A percentile compares a stretch with the other conserved stretches of the same genome.
phyloP scores from a whole-genome alignment of 2,113 vertebrate species.

The Callipepla californica region DNA sequence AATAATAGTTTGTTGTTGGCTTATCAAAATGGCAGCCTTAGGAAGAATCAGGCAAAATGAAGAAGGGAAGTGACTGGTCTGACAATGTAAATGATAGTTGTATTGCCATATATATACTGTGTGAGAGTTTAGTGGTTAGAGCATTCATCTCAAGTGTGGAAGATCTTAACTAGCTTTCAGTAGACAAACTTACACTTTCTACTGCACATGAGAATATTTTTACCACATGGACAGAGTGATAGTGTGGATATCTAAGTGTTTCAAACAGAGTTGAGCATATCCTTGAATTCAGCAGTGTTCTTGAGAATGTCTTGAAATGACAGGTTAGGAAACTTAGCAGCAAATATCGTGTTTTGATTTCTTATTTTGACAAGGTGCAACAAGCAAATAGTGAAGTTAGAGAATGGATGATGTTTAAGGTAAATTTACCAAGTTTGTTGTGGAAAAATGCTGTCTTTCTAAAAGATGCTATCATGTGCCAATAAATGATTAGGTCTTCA shows the following conservation, averaged over 20 bases:
- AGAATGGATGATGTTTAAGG: background rate
- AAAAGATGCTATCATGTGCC: background rate
- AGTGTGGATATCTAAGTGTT: background rate
- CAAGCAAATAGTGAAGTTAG: background rate
- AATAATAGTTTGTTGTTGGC: background rate
- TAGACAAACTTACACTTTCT: background rate
- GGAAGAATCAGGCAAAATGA: background rate
- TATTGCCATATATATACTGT: background rate
- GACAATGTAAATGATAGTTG: background rate
- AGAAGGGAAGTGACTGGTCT: background rate
- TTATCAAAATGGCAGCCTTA: background rate
- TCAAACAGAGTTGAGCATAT: background rate
- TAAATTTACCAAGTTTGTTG: background rate
- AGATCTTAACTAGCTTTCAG: background rate
- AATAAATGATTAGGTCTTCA: background rate
- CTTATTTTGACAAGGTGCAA: background rate
- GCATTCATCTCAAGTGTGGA: background rate
- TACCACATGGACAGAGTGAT: background rate
- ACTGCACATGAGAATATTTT: background rate
- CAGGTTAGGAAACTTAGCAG: background rate
- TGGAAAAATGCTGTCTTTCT: background rate
- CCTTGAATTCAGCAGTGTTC: background rate
- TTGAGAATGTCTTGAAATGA: background rate
- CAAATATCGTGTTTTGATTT: background rate
- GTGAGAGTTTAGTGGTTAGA: background rate